Conservation (phyloP, 2,888 invertebrate genomes). For the Microctonus hyperodae region DNA sequence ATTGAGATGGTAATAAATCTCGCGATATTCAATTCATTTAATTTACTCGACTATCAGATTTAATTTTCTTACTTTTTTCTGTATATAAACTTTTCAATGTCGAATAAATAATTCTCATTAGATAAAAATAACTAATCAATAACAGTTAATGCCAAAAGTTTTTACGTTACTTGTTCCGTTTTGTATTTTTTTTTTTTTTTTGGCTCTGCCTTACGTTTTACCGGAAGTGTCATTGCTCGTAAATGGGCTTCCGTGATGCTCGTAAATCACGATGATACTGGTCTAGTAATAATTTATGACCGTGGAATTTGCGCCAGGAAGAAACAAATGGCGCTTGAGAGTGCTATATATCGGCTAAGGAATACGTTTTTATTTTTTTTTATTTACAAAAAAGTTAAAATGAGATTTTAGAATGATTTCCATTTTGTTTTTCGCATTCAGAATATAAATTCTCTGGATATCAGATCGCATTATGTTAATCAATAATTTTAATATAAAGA, state of each 20-base stretch:
- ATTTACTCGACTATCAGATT: not conserved
- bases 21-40: not conserved
- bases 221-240: constrained; percentile 22
- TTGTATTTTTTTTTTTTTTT: not conserved
- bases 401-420: not conserved
- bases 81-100: not conserved
- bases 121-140: not conserved
- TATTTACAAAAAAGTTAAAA: not conserved
- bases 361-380: not conserved
- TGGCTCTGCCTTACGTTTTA: constrained; percentile 2
- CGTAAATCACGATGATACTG: constrained; percentile 36
- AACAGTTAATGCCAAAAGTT: not conserved
- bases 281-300: constrained; percentile 12
- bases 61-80: not conserved
- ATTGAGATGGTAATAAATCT: not conserved
- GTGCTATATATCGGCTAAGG: not conserved
- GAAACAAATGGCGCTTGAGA: not conserved
- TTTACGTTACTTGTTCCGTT: not conserved
- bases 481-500: not conserved
- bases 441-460: not conserved
- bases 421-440: not conserved
- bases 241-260: constrained; percentile 28
- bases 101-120: not conserved
- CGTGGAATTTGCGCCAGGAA: constrained; percentile 2
- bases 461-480: not conserved